phyloP scores from a whole-genome alignment of 2,888 invertebrate species.

The Pammene fasciana region DNA sequence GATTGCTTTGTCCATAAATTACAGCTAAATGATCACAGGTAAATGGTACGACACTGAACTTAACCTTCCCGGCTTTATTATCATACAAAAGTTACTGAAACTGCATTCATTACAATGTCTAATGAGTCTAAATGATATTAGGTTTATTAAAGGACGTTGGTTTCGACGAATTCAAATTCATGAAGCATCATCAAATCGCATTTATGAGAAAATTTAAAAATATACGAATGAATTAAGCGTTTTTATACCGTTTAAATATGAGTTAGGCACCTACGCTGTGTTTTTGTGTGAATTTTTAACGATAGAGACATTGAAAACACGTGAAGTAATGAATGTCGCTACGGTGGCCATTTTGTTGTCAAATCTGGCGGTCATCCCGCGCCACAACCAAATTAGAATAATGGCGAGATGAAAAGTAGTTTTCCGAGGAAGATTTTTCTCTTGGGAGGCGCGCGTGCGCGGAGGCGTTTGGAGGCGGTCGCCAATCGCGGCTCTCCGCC shows the following conservation, averaged over 20 bases:
- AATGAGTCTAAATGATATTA: slow-evolving; percentile 61
- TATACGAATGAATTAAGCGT: slow-evolving; percentile 15
- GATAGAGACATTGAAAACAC: slow-evolving; percentile 17
- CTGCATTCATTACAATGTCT: slow-evolving; percentile 74
- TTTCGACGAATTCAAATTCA: slow-evolving; percentile 47
- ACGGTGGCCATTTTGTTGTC: slow-evolving; percentile 62
- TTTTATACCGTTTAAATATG: slow-evolving; percentile 1
- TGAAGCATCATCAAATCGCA: background rate
- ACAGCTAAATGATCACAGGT: slow-evolving; percentile 60
- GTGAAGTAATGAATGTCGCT: slow-evolving; percentile 15
- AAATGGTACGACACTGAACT: slow-evolving; percentile 74
- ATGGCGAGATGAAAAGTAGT: slow-evolving; percentile 57
- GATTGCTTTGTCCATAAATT: slow-evolving; percentile 53
- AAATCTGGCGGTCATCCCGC: slow-evolving; percentile 60
- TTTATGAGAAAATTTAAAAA: slow-evolving; percentile 5
- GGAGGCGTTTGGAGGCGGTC: slow-evolving; percentile 83
- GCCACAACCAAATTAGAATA: slow-evolving; percentile 65
- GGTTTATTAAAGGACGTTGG: slow-evolving; percentile 53
- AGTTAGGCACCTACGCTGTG: background rate
- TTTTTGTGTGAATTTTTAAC: slow-evolving; percentile 11
- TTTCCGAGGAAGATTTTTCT: slow-evolving; percentile 77
- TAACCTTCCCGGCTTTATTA: slow-evolving; percentile 75
- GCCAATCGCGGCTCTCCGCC: slow-evolving; percentile 79
- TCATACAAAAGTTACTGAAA: slow-evolving; percentile 81
- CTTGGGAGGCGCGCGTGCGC: slow-evolving; percentile 73